Conservation (phyloP, 2,113 vertebrate genomes). For the Lipophrys pholis region DNA sequence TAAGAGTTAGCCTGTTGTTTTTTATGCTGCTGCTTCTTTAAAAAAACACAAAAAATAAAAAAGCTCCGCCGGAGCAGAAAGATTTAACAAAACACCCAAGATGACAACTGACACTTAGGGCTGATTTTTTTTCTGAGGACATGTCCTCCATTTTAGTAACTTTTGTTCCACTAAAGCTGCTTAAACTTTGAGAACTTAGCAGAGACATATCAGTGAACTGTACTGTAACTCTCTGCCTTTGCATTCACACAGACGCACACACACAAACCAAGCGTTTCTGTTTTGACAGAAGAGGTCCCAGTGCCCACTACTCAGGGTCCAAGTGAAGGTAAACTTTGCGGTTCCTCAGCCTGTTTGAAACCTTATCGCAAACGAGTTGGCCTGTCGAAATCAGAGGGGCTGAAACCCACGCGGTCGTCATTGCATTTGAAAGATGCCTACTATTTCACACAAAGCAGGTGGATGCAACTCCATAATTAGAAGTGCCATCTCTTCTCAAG, state of each 20-base stretch:
- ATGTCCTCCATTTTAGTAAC: slow-evolving; percentile 25
- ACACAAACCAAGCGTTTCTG: slow-evolving; percentile 52
- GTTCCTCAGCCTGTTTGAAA: slow-evolving; percentile 60
- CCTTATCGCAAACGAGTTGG: slow-evolving; percentile 40
- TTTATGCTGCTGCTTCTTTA: slow-evolving; percentile 63
- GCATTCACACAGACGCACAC: slow-evolving; percentile 38
- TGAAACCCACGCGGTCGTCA: slow-evolving; percentile 26
- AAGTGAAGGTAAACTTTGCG: slow-evolving; percentile 52
- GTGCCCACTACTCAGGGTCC: slow-evolving; percentile 82
- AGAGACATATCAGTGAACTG: slow-evolving; percentile 42
- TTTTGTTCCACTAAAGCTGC: slow-evolving; percentile 54
- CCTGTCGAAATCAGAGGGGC: slow-evolving; percentile 32
- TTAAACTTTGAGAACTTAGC: slow-evolving; percentile 46
- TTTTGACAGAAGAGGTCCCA: slow-evolving; percentile 62
- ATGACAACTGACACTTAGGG: slow-evolving; percentile 43
- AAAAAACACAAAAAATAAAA: slow-evolving; percentile 20
- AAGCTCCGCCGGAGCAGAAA: slow-evolving; percentile 62
- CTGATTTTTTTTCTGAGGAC: slow-evolving; percentile 45
- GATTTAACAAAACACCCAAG: slow-evolving; percentile 58
- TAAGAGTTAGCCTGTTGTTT: slow-evolving; percentile 64
- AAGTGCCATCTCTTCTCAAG: slow-evolving; percentile 73
- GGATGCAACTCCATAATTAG: slow-evolving; percentile 51
- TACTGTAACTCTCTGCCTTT: slow-evolving; percentile 45
- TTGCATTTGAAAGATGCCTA: slow-evolving; percentile 18
- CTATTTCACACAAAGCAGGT: slow-evolving; percentile 22